Base-by-base conservation (phyloP, 1,140 invertebrate species). In the Cotesia chilonis region DNA sequence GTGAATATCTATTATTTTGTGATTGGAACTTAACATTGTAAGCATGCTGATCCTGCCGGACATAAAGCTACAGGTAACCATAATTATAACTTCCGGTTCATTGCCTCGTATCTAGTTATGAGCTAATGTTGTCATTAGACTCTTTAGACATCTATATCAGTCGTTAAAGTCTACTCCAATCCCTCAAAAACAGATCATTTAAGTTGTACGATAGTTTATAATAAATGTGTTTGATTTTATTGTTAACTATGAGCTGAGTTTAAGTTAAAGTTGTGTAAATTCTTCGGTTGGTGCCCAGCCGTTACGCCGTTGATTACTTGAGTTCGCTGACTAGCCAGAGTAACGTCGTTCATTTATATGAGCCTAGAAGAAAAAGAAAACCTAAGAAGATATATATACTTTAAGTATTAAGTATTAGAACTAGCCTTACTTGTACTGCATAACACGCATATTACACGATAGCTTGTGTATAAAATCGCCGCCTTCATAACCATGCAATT, bases 21-120 rank as follows among this genome's bases (percentile, higher is more conserved):
- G 1, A 55, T 5, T 7, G n/a, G 17, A 55, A 55, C 1, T n/a
- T 55, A 20, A 20, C 28, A 35, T n/a, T 12, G 35, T 20, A 59
- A 28, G 10, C 41, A 14, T 72, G 71, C 47, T 72, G 65, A 72
- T 72, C 9, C 28, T 72, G 14, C 71, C 71, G 65, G 71, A 72
- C 37, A 72, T 72, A 47, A 72, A 72, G 41, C 64, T 72, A 28
- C 71, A 72, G 71, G 71, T 72, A 72, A 72, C 51, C 54, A 71
- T 67, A 67, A 47, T 41, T 67, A n/a, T 54, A 41, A 69, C 55
- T 72, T 67, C 64, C 70, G 70, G 64, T 72, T 72, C 64, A 67
- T 72, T 72, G 70, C 63, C 70, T 65, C 28, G 9, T 28, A 28
- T 51, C 20, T 55, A 54, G 10, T 68, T 68, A 5, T 55, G 2